Base-by-base conservation (phyloP, 2,113 vertebrate genomes). In the Grus americana region DNA sequence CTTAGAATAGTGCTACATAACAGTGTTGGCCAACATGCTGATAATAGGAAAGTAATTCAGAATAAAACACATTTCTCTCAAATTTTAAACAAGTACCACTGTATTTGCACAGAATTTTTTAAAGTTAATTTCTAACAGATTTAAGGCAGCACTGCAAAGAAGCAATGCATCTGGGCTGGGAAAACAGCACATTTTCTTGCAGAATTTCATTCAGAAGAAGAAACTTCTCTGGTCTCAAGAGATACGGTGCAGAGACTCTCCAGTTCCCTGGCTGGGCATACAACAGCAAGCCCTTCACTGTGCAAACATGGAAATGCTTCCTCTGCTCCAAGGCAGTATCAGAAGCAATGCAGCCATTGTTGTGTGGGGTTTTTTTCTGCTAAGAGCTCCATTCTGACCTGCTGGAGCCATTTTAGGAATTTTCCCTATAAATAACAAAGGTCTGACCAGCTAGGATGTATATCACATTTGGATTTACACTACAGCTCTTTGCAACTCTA, bases 401-500 rank as follows among this genome's bases (percentile, higher is more conserved):
- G 61, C 49, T 65, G 36, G 30, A 94, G 49, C 58, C 70, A 76
- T 91, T 91, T 95, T 82, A 85, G 81, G 66, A 85, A 68, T 87
- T 79, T 66, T 79, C 49, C 73, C 89, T 85, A 72, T 68, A 91
- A 95, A 82, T 91, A 97, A 81, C 65, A 80, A 55, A 82, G 47
- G 44, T 68, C 84, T 90, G 75, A 91, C 72, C 83, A 95, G 79
- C 83, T 94, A 85, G 78, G 63, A 79, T 90, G 70, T 65, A 44
- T 46, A 92, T 91, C 81, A n/a, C 42, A 71, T 65, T 58, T 93
- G 88, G 79, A 95, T 89, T 86, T 96, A 81, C 62, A 61, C 46
- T 34, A 59, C n/a, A 95, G 92, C 46, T 87, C 74, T 83, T 47
- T 24, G 40, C 44, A 75, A 17, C 76, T 54, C 91, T 17, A 3